Base-by-base conservation (phyloP, 2,888 invertebrate species). In the Portevinia maculata region DNA sequence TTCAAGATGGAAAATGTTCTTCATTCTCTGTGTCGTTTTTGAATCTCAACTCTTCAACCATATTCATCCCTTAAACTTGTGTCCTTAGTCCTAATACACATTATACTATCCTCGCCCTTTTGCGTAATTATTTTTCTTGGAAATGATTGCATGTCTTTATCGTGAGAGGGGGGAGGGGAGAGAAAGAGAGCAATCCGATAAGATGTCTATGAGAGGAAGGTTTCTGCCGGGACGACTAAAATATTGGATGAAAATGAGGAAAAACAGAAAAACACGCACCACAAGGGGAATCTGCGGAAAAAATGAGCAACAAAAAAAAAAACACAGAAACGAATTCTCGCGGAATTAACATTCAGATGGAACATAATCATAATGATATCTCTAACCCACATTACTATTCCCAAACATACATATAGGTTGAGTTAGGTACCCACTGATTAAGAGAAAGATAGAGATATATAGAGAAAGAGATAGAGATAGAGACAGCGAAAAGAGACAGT, bases 311-410 rank as follows among this genome's bases (percentile, higher is more conserved):
- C 34, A 8, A 11, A 19, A n/a, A 39, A 32, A 9, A 24, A n/a
- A 59, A 41, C 48, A 50, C 17, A 69, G 60, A 83, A 78, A 73
- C 57, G 50, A 78, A 83, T 78, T 78, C 55, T 78, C 78, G 83
- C 78, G 78, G 71, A 83, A 83, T 83, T 83, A 83, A 83, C 83
- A 83, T 76, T 83, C 65, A 67, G 71, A 76, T 71, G 64, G 53
- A 83, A 73, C 73, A 78, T 78, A 83, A 73, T 83, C 83, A 83
- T 83, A 83, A 83, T 78, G 78, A 78, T 73, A 83, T 83, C 71
- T 73, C 78, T 69, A 78, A 65, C 69, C 81, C 65, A 81, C 75
- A 70, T 81, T 81, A 75, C 76, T 76, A 70, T 75, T 75, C 70
- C 76, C 59, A 75, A 37, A 19, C 19, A 3, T 24, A 39, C n/a